Conservation (phyloP, 1,140 invertebrate species). For the Drosophila arizonae region DNA sequence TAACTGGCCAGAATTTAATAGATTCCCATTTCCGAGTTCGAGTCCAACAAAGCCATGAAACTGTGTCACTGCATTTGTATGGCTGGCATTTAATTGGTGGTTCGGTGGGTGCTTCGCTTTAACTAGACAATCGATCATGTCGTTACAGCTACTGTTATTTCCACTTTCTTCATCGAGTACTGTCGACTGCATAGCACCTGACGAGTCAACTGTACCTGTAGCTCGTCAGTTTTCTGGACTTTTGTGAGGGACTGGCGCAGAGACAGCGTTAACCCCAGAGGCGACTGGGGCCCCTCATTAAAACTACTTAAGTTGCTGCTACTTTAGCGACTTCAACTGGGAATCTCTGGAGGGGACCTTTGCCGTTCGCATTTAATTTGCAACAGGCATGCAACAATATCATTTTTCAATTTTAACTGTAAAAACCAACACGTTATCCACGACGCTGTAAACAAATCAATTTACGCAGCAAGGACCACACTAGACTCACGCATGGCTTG, state of each 20-base stretch:
- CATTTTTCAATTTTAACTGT: constrained; percentile 80
- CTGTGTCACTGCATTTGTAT: constrained; percentile 62
- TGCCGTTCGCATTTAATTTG: constrained; percentile 65
- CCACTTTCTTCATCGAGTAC: background rate
- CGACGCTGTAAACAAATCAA: constrained; percentile 75
- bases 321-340: constrained; percentile 26
- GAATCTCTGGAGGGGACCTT: constrained; percentile 18
- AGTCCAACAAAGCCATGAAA: constrained; percentile 19
- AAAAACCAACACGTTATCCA: constrained; percentile 78
- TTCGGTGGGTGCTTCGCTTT: constrained; percentile 25
- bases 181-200: constrained; percentile 14
- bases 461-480: constrained; percentile 66
- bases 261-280: constrained; percentile 34
- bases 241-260: background rate
- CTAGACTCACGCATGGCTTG: constrained; percentile 31
- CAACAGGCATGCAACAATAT: constrained; percentile 74
- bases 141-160: constrained; percentile 32
- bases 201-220: constrained; percentile 41
- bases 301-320: constrained; percentile 69
- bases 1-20: constrained; percentile 32
- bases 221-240: background rate
- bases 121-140: constrained; percentile 67
- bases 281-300: constrained; percentile 67
- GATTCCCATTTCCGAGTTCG: constrained; percentile 24
- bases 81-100: constrained; percentile 58